phyloP scores from a whole-genome alignment of 2,888 invertebrate species.

The Belgica antarctica region DNA sequence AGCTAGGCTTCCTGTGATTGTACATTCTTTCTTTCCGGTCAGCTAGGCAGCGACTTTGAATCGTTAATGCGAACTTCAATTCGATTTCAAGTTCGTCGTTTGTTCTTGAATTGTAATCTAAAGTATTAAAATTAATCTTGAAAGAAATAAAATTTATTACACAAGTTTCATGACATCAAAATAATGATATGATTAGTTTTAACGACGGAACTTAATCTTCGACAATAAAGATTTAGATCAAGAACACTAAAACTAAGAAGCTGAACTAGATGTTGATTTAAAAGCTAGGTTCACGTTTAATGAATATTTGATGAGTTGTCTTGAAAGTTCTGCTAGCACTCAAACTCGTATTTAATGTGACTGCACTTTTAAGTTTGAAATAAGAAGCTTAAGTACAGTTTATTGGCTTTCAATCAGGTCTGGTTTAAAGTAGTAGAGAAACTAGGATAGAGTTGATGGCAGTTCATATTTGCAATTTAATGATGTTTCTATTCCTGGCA shows the following conservation, averaged over 20 bases:
- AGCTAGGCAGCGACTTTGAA: not conserved
- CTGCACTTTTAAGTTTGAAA: too few species aligned
- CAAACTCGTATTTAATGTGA: too few species aligned
- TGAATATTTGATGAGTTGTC: too few species aligned
- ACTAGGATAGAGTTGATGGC: too few species aligned
- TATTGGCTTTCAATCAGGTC: too few species aligned
- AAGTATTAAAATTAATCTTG: not conserved
- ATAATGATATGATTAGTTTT: constrained; percentile 20
- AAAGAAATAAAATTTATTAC: not conserved
- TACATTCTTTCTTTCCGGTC: constrained; percentile 35
- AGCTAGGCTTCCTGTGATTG: constrained; percentile 38
- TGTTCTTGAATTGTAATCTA: constrained; percentile 2
- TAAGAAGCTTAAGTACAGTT: too few species aligned
- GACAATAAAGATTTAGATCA: not conserved
- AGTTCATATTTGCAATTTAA: too few species aligned
- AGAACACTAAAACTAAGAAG: not conserved
- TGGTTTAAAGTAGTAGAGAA: too few species aligned
- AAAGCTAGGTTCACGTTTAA: too few species aligned
- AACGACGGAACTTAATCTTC: not conserved
- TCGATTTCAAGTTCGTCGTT: not conserved
- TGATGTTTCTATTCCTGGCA: too few species aligned
- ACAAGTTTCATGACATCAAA: not conserved
- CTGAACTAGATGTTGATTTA: too few species aligned
- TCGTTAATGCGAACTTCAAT: not conserved
- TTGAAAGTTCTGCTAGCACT: too few species aligned